Conservation (phyloP, 2,797 vertebrate species). For the Lophius americanus region DNA sequence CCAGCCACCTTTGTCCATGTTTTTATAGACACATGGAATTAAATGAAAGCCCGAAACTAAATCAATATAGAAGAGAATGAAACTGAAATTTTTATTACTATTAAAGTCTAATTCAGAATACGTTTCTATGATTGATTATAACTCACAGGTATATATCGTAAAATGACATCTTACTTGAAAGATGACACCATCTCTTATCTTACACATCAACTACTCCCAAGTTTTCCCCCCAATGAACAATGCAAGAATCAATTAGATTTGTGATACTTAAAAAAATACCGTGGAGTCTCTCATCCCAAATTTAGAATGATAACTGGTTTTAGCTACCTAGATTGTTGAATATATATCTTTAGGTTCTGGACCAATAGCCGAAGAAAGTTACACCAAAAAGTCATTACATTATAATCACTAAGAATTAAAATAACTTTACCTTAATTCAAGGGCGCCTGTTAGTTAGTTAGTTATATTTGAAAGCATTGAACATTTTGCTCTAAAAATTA, state of each 20-base stretch:
- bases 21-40: conserved; percentile 51
- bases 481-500: too few relatives aligned
- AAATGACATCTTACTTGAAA: neutral
- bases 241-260: neutral
- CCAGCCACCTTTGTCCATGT: conserved; percentile 79
- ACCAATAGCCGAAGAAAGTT: neutral
- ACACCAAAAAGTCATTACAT: too few relatives aligned
- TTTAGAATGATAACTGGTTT: neutral
- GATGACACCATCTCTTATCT: neutral
- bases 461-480: too few relatives aligned
- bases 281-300: neutral
- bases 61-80: conserved; percentile 33
- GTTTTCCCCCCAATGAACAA: neutral
- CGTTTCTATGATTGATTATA: neutral
- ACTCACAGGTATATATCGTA: neutral
- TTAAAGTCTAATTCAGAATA: neutral
- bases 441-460: too few relatives aligned
- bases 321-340: neutral
- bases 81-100: neutral
- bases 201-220: neutral
- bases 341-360: neutral
- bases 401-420: too few relatives aligned
- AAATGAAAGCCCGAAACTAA: conserved; percentile 36
- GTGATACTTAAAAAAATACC: neutral
- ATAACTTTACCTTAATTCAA: too few relatives aligned